Evolutionary conservation across 2,113 vertebrate genomes (phyloP).

Genomic region (Oncorhynchus mykiss): DNA sequence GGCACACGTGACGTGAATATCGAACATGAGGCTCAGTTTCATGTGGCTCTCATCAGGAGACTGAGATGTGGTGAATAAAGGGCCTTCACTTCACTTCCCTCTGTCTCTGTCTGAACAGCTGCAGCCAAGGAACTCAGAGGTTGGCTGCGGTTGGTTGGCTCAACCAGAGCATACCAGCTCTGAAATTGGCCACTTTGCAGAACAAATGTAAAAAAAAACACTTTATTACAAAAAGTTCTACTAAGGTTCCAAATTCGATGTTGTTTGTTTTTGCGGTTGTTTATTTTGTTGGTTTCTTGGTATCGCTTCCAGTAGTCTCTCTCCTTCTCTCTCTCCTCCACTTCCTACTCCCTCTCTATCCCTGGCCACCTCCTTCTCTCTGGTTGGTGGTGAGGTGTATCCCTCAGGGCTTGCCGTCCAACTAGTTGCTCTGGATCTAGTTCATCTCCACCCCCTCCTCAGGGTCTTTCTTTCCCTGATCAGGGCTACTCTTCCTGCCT

Average conservation of each 20-base stretch:
- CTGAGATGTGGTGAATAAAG: background rate
- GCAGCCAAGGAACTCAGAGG: background rate
- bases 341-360: background rate
- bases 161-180: background rate
- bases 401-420: constrained; percentile 37
- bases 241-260: background rate
- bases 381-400: background rate
- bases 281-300: background rate
- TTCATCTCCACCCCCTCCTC: constrained; percentile 68
- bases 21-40: background rate
- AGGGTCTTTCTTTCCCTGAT: constrained; percentile 1
- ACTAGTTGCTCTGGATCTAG: background rate
- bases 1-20: background rate
- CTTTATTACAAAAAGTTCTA: background rate
- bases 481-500: constrained; percentile 56
- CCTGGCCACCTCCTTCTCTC: background rate
- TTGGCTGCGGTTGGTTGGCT: background rate
- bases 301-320: background rate
- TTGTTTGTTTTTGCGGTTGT: constrained; percentile 7
- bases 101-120: background rate
- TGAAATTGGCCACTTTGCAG: background rate
- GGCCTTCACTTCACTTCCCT: background rate
- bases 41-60: too few relatives aligned
- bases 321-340: background rate
- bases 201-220: background rate